A percentile compares a stretch with the other conserved stretches of the same genome.
phyloP scores from a whole-genome alignment of 64 coral and sea anemone genomes.

The Actinia equina region DNA sequence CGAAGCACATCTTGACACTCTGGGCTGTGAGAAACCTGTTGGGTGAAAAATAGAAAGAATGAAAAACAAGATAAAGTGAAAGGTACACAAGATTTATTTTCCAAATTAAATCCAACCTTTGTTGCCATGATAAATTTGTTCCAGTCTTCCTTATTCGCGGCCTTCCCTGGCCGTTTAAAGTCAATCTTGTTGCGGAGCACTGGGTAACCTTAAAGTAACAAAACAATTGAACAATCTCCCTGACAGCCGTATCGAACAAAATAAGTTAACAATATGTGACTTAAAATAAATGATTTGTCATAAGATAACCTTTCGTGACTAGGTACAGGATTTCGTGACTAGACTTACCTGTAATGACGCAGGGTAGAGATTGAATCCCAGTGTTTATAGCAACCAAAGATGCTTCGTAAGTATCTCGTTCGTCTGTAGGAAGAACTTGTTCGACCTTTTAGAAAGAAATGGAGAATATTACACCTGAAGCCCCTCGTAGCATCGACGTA shows the following conservation, averaged over 20 bases:
- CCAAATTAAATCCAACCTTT: constrained; percentile 51
- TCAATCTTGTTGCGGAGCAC: constrained; percentile 97
- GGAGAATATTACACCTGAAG: neutral
- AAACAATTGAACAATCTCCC: neutral
- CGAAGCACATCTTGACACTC: constrained; percentile 96
- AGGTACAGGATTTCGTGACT: neutral
- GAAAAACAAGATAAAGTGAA: neutral
- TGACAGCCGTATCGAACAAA: too few relatives aligned
- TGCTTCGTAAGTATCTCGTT: constrained; percentile 94
- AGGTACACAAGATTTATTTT: neutral
- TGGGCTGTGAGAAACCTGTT: constrained; percentile 87
- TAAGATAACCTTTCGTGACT: neutral
- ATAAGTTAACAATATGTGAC: too few relatives aligned
- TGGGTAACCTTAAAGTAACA: constrained; percentile 73
- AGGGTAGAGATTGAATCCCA: constrained; percentile 75
- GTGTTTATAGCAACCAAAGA: constrained; percentile 77
- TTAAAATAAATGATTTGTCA: neutral
- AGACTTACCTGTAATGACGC: constrained; percentile 89
- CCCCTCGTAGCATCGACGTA: too few relatives aligned
- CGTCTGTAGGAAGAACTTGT: constrained; percentile 93
- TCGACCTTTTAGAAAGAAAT: constrained; percentile 64
- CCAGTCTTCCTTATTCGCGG: constrained; percentile 98
- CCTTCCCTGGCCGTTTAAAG: constrained; percentile 94
- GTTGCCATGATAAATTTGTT: constrained; percentile 99
- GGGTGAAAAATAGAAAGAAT: neutral